phyloP scores from a whole-genome alignment of 2,888 invertebrate genomes.

The Phrixothrix hirtus region DNA sequence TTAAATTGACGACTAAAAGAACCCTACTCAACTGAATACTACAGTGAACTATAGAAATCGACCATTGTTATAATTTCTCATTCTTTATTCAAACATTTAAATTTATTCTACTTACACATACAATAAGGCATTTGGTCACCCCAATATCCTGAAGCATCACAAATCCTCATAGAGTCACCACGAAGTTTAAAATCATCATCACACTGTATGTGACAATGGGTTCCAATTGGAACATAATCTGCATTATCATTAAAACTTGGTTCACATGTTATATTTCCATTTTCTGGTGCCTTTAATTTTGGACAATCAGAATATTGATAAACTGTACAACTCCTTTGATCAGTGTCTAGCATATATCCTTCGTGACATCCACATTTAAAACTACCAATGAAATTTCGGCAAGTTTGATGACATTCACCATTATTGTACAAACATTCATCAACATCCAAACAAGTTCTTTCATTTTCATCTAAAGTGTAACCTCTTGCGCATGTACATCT shows the following conservation, averaged over 20 bases:
- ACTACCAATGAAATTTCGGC: slow-evolving; percentile 58
- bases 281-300: slow-evolving; percentile 39
- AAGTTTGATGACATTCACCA: slow-evolving; percentile 56
- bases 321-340: slow-evolving; percentile 38
- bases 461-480: slow-evolving; percentile 46
- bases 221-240: slow-evolving; percentile 46
- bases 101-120: slow-evolving; percentile 55
- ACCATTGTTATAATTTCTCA: no score
- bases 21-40: no score
- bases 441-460: slow-evolving; percentile 50
- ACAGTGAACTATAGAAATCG: no score
- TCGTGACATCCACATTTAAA: slow-evolving; percentile 58
- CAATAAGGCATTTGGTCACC: slow-evolving; percentile 59
- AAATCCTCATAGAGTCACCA: slow-evolving; percentile 59
- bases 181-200: slow-evolving; percentile 60
- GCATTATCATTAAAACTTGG: slow-evolving; percentile 26
- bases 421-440: slow-evolving; percentile 58
- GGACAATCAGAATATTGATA: slow-evolving; percentile 39
- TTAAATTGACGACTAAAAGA: no score
- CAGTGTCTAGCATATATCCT: slow-evolving; percentile 48
- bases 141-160: slow-evolving; percentile 59
- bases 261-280: slow-evolving; percentile 42
- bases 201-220: slow-evolving; percentile 59
- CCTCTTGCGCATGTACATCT: slow-evolving; percentile 59
- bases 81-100: slow-evolving; percentile 1